Base-by-base conservation (phyloP, 2,888 invertebrate genomes). In the Eristalis tenax region DNA sequence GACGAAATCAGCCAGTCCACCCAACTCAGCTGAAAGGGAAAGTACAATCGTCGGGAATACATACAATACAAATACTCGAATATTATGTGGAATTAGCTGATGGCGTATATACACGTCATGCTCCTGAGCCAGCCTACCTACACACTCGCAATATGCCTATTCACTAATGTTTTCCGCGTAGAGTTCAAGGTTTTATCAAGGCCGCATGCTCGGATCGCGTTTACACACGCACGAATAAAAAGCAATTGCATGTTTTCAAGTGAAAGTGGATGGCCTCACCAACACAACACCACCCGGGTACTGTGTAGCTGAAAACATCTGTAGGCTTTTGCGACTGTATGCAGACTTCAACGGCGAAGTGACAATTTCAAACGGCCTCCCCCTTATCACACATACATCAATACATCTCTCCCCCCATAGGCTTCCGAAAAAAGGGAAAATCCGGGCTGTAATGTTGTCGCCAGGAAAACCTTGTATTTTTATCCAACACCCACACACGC, bases 121-220 rank as follows among this genome's bases (percentile, higher is more conserved):
- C 26, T 32, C 64, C 23, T 38, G 38, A 26, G 26, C 26, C 26
- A 35, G 71, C 85, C 85, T 73, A 83, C 66, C 1, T 3, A 73
- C 43, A 82, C 81, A 66, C 2, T 26, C 26, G n/a, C 59, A 61
- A 1, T 38, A 57, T 38, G 82, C 77, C 80, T 76, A 81, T 32
- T 74, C 78, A 73, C 59, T 28, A 38, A 70, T 18, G 75, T 80
- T 77, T 84, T 82, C 50, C 38, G 32, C 61, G 8, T 91, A 89
- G 90, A 92, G 92, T 92, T 92, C 92, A 92, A 92, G 92, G 92
- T 91, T 91, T 88, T 78, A 88, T 81, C 84, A 90, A 92, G 90
- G 91, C 91, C 92, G 92, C 92, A 92, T 92, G 92, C 92, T 92
- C 92, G 59, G 69, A 50, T 80, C 23, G 78, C 65, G 80, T 64